A percentile compares a stretch with the other conserved stretches of the same genome.
Evolutionary conservation across 1,140 invertebrate genomes (phyloP).

Genomic region (Amphibalanus amphitrite): DNA sequence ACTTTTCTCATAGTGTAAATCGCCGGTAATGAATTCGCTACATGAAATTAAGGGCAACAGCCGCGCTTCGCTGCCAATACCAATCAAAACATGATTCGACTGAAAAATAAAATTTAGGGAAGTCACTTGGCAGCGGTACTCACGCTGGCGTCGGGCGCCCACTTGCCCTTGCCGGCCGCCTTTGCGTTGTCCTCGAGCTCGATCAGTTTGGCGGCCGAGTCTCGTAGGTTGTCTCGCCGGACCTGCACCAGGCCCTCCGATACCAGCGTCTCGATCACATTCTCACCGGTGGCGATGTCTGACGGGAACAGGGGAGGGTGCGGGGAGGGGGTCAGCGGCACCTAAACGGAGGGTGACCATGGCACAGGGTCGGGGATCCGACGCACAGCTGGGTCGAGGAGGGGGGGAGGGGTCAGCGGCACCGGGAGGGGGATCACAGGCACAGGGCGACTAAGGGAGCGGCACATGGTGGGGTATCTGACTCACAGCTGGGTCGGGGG

Average conservation of each 20-base stretch:
- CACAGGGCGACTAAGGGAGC: no score
- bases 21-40: no score
- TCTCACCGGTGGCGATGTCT: constrained; percentile 52
- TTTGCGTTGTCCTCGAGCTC: constrained; percentile 86
- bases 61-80: no score
- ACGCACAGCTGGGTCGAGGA: not conserved
- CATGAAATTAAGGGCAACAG: no score
- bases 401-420: no score
- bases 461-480: no score
- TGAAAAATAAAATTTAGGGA: no score
- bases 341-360: not conserved
- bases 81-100: no score
- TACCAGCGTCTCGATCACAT: constrained; percentile 69
- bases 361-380: not conserved
- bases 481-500: no score
- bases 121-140: no score
- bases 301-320: not conserved
- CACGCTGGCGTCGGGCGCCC: constrained; percentile 29
- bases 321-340: not conserved
- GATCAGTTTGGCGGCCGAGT: constrained; percentile 41
- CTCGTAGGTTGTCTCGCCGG: constrained; percentile 51
- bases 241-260: constrained; percentile 73
- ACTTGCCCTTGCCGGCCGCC: constrained; percentile 67
- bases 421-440: no score
- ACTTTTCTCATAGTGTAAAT: no score